Conservation (phyloP, 23 tunicate genomes). For the Phallusia fumigata region DNA sequence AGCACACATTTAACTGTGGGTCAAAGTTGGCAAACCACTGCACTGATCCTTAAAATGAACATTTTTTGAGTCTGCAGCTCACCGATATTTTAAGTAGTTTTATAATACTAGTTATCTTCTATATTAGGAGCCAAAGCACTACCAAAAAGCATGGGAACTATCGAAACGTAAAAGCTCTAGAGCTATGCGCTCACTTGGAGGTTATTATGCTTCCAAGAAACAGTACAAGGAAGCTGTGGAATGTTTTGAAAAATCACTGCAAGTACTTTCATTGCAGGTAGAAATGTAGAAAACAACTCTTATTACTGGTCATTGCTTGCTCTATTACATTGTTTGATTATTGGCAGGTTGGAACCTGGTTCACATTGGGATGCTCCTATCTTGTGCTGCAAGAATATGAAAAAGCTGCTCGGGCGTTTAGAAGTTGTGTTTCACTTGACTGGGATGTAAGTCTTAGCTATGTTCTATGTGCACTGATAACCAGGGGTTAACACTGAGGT, state of each 20-base stretch:
- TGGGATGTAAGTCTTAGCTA: slow-evolving; percentile 76
- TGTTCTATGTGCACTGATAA: too few species aligned
- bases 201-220: slow-evolving; percentile 55
- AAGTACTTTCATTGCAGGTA: slow-evolving; percentile 59
- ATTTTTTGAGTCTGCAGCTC: too few species aligned
- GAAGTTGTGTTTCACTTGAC: slow-evolving; percentile 81
- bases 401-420: slow-evolving; percentile 73
- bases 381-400: slow-evolving; percentile 53
- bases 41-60: too few species aligned
- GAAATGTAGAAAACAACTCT: not conserved
- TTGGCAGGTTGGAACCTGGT: slow-evolving; percentile 79
- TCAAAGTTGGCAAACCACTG: too few species aligned
- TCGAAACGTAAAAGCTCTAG: slow-evolving; percentile 54
- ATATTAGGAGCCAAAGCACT: slow-evolving; percentile 76
- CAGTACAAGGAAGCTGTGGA: slow-evolving; percentile 66
- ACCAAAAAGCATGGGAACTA: slow-evolving; percentile 79
- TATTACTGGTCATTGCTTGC: not conserved
- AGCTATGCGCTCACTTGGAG: slow-evolving; percentile 87
- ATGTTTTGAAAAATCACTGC: slow-evolving; percentile 72
- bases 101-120: not conserved
- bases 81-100: too few species aligned
- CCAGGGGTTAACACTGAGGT: too few species aligned
- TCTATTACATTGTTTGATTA: not conserved
- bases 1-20: too few species aligned
- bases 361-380: slow-evolving; percentile 80